Base-by-base conservation (phyloP, 64 coral and sea anemone species). In the Trachythela sp. region DNA sequence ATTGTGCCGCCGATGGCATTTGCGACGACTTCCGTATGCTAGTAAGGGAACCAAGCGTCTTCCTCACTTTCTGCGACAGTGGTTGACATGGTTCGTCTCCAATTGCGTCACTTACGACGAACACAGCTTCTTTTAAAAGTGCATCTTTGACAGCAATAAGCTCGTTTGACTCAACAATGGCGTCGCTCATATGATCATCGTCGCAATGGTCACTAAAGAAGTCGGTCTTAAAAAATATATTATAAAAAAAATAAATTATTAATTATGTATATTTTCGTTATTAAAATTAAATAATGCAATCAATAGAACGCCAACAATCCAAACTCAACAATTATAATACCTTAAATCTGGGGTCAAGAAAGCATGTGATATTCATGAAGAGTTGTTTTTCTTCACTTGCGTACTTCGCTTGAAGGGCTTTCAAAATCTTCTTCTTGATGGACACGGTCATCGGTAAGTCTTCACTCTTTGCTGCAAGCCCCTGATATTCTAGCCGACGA, bases 281-380 rank as follows among this genome's bases (percentile, higher is more conserved):
- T 10, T 64, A 27, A 64, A 64, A 10, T 64, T 18, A 64, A 64
- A 64, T 18, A 64, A 18, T 64, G 56, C 22, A 64, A 64, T 18
- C 56, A 18, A 64, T 18, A 64, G 56, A 64, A 64, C 22, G 22
- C 56, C 34, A 80, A 80, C n/a, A n/a, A n/a, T n/a, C n/a, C n/a
- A n/a, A n/a, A n/a, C n/a, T n/a, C n/a, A n/a, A n/a, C n/a, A n/a
- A n/a, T n/a, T 80, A 37, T 29, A 13, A 39, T 80, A 80, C 75
- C 75, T 80, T 80, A 39, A 34, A 80, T 18, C 75, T 9, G 6
- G 75, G 75, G 75, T 80, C 75, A 35, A 80, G 75, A 80, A 80
- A 80, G 20, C 75, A 80, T 9, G 75, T 80, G 20, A 80, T 39
- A 39, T 80, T 39, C 75, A 80, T 80, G 27, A 80, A 18, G 20